Conservation (phyloP, 35 echinoderm and acorn worm genomes). For the Amphiura filiformis region DNA sequence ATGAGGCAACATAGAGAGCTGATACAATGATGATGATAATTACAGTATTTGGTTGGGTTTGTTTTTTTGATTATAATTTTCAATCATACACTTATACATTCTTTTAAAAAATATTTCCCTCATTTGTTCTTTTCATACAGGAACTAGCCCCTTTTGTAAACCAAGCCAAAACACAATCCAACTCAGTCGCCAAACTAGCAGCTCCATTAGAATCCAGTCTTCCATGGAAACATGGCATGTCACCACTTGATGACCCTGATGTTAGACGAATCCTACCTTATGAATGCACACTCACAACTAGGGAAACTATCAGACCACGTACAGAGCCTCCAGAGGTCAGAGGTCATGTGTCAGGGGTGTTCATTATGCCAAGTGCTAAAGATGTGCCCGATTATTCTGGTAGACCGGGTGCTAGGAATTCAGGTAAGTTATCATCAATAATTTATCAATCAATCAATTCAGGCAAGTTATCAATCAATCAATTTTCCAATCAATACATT, state of each 20-base stretch:
- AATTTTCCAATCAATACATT: background rate
- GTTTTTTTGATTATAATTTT: too few relatives aligned
- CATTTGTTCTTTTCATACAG: slow-evolving; percentile 38
- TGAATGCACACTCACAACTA: slow-evolving; percentile 77
- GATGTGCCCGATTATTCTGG: slow-evolving; percentile 87
- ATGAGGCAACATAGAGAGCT: too few relatives aligned
- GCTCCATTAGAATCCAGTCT: slow-evolving; percentile 61
- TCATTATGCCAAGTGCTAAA: slow-evolving; percentile 68
- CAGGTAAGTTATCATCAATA: slow-evolving; percentile 78
- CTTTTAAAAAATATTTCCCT: too few relatives aligned
- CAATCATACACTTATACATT: too few relatives aligned
- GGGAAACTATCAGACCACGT: slow-evolving; percentile 64
- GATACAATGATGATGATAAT: too few relatives aligned
- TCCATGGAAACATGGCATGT: slow-evolving; percentile 63
- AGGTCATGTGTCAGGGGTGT: slow-evolving; percentile 72
- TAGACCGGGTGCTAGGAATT: slow-evolving; percentile 82
- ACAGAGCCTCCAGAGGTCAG: slow-evolving; percentile 80
- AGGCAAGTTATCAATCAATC: background rate
- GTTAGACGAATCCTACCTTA: slow-evolving; percentile 71
- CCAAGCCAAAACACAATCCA: slow-evolving; percentile 51
- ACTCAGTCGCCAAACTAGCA: slow-evolving; percentile 56
- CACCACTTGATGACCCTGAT: slow-evolving; percentile 85
- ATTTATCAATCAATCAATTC: background rate
- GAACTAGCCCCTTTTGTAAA: slow-evolving; percentile 73
- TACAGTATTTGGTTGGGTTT: too few relatives aligned